Conservation (phyloP, 2,113 vertebrate genomes). For the Gallinago jamesoni region DNA sequence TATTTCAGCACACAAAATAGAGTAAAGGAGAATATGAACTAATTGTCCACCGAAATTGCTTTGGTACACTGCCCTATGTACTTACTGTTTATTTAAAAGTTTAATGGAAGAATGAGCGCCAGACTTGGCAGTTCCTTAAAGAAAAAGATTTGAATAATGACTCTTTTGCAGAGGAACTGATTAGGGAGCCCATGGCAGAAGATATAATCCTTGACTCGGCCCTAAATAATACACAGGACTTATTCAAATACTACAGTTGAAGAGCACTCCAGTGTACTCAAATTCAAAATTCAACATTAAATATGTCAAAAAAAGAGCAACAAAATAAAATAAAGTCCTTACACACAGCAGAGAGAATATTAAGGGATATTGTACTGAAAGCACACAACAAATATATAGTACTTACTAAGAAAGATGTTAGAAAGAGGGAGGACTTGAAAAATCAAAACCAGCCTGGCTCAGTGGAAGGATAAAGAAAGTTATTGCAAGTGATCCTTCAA, state of each 20-base stretch:
- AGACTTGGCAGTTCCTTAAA: slow-evolving; percentile 27
- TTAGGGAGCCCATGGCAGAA: neutral
- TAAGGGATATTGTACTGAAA: neutral
- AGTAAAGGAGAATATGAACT: neutral
- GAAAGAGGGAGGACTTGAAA: neutral
- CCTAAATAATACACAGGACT: neutral
- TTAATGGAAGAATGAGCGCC: neutral
- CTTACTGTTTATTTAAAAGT: slow-evolving; percentile 14
- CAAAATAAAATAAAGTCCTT: neutral
- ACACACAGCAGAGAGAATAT: neutral
- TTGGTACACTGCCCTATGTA: neutral
- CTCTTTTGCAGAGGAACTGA: neutral
- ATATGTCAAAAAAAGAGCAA: neutral
- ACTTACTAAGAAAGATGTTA: neutral
- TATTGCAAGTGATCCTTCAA: slow-evolving; percentile 20
- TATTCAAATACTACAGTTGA: neutral
- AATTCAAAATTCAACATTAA: neutral
- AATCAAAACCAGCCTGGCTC: neutral
- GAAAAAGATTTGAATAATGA: slow-evolving; percentile 5
- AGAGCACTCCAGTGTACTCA: neutral
- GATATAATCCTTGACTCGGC: slow-evolving; percentile 7
- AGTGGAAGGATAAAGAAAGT: neutral
- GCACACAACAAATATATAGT: neutral
- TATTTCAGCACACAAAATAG: neutral
- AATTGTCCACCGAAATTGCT: slow-evolving; percentile 1